Conservation (phyloP, 2,888 invertebrate genomes). For the Leucoma salicis region DNA sequence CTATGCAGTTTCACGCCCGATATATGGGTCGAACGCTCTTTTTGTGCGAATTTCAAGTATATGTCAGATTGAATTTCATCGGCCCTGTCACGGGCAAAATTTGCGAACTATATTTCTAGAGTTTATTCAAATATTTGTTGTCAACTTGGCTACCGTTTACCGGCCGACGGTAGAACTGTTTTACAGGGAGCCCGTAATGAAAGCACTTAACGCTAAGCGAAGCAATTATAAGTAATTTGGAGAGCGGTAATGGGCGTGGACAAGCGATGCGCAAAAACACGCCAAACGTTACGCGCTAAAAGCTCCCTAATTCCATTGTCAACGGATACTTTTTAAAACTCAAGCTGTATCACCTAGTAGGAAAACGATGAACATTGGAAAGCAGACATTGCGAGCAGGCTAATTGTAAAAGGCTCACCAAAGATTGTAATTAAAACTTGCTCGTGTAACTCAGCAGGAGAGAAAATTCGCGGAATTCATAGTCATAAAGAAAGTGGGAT, state of each 20-base stretch:
- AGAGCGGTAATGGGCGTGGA: slow-evolving; percentile 77
- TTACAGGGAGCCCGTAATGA: slow-evolving; percentile 68
- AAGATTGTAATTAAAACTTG: slow-evolving; percentile 69
- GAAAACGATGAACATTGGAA: slow-evolving; percentile 17
- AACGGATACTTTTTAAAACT: slow-evolving; percentile 70
- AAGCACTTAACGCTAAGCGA: slow-evolving; percentile 81
- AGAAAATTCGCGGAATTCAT: slow-evolving; percentile 67
- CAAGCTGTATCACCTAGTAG: slow-evolving; percentile 28
- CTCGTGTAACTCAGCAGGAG: slow-evolving; percentile 45
- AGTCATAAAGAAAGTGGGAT: slow-evolving; percentile 77
- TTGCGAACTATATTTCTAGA: slow-evolving; percentile 38
- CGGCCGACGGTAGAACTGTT: slow-evolving; percentile 58
- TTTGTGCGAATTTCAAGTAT: slow-evolving; percentile 60
- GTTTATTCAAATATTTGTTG: slow-evolving; percentile 51
- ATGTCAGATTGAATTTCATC: slow-evolving; percentile 36
- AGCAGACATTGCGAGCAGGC: slow-evolving; percentile 38
- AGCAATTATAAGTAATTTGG: slow-evolving; percentile 82
- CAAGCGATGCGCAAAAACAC: slow-evolving; percentile 79
- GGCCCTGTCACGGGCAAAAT: slow-evolving; percentile 22
- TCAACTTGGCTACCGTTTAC: slow-evolving; percentile 56
- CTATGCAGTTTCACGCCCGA: slow-evolving; percentile 60
- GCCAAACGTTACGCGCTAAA: slow-evolving; percentile 77
- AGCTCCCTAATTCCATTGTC: slow-evolving; percentile 80
- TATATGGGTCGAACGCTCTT: slow-evolving; percentile 69
- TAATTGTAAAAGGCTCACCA: slow-evolving; percentile 57